Evolutionary conservation across 1,140 invertebrate species (phyloP).

Genomic region (Chironomus tepperi): DNA sequence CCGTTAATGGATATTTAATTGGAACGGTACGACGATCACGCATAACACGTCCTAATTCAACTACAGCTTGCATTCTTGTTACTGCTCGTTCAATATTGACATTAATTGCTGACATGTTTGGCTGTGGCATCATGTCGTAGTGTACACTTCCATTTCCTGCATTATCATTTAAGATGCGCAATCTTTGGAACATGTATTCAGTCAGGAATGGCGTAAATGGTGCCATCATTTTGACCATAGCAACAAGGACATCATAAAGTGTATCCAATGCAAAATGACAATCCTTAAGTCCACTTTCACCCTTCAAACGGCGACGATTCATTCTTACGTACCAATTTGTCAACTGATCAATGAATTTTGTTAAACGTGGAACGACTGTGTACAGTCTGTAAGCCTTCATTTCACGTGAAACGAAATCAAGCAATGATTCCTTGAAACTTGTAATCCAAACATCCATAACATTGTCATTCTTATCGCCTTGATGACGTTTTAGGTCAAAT

Average conservation of each 20-base stretch:
- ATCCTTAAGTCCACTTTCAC: constrained; percentile 69
- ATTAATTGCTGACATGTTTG: constrained; percentile 67
- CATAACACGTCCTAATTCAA: constrained; percentile 87
- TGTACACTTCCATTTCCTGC: constrained; percentile 65
- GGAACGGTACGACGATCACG: constrained; percentile 90
- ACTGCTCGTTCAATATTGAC: constrained; percentile 83
- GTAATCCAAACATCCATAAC: constrained; percentile 98
- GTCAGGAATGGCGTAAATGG: constrained; percentile 97
- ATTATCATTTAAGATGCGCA: constrained; percentile 48
- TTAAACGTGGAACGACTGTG: constrained; percentile 86
- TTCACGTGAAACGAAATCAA: constrained; percentile 82
- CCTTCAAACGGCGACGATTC: constrained; percentile 89
- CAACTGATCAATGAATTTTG: constrained; percentile 94
- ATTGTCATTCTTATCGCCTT: constrained; percentile 51
- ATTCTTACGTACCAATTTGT: constrained; percentile 99
- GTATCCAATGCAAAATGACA: constrained; percentile 79
- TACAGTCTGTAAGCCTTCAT: constrained; percentile 93
- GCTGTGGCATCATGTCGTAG: constrained; percentile 77
- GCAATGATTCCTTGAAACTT: constrained; percentile 88
- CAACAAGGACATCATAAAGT: constrained; percentile 78
- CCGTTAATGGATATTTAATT: constrained; percentile 92
- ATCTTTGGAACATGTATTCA: constrained; percentile 90
- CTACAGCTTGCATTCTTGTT: constrained; percentile 85
- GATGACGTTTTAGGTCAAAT: constrained; percentile 46
- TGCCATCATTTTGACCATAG: constrained; percentile 87